These are phyloP conservation scores for Babylonia areolata DNA, from an alignment of 1,140 invertebrate genomes.

Conservation along the genomic window DNA sequence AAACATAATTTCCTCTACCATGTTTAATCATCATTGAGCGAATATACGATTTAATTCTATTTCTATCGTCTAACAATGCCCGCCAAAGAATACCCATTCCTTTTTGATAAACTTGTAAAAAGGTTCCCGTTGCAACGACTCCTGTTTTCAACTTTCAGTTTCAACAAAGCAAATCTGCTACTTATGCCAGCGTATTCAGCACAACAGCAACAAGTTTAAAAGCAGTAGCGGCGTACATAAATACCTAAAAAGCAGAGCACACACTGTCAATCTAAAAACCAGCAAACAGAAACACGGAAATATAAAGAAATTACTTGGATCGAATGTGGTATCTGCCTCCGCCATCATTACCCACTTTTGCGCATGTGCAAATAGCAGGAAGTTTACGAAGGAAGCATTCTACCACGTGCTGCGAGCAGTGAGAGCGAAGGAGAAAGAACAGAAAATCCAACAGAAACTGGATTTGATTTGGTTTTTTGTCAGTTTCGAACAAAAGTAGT, in stretches of 20 bases:
- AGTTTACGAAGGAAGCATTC: slow-evolving; percentile 11
- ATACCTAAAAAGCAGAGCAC: not conserved
- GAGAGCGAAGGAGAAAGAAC: no score
- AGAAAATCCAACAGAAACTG: no score
- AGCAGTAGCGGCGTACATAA: not conserved
- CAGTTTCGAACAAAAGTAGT: no score
- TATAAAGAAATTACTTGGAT: slow-evolving; percentile 48
- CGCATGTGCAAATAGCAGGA: slow-evolving; percentile 29
- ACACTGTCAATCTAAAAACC: not conserved
- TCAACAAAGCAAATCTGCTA: not conserved
- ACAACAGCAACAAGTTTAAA: not conserved
- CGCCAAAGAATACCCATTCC: no score
- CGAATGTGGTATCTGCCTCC: slow-evolving; percentile 48
- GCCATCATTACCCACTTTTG: slow-evolving; percentile 37
- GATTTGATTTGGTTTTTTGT: no score
- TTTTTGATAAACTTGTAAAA: no score
- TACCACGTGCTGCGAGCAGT: no score
- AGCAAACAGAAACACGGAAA: not conserved
- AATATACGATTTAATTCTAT: no score
- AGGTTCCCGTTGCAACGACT: no score
- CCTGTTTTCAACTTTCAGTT: slow-evolving; percentile 27
- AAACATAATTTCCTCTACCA: no score
- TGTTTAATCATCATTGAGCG: no score
- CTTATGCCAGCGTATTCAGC: not conserved
- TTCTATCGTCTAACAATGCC: no score